Percentiles rank a stretch among this genome's conserved stretches.
Conservation (phyloP, 2,888 invertebrate genomes). For the Gortyna flavago region DNA sequence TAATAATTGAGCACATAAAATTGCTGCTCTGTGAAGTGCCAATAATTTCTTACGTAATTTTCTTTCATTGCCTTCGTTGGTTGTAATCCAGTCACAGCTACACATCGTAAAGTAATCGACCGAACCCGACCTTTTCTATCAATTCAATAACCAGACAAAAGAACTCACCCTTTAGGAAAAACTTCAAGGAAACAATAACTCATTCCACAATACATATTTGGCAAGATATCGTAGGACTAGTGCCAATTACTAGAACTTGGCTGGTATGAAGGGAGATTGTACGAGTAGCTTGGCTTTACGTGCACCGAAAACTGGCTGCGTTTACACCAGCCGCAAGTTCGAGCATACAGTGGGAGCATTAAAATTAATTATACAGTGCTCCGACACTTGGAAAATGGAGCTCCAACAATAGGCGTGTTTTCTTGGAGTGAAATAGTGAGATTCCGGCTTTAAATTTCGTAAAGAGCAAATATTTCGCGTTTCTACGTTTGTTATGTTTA, state of each 20-base stretch:
- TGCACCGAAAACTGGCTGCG: slow-evolving; percentile 27
- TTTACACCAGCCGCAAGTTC: slow-evolving; percentile 34
- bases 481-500: slow-evolving; percentile 13
- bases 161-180: slow-evolving; percentile 32
- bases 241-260: slow-evolving; percentile 60
- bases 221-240: slow-evolving; percentile 43
- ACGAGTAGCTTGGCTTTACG: slow-evolving; percentile 9
- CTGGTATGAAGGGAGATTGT: slow-evolving; percentile 23
- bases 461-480: slow-evolving; percentile 19
- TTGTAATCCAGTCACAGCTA: slow-evolving; percentile 8
- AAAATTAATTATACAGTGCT: slow-evolving; percentile 50
- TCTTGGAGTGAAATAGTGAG: slow-evolving; percentile 36
- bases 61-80: slow-evolving; percentile 11
- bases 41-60: slow-evolving; percentile 28
- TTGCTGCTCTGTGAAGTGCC: slow-evolving; percentile 23
- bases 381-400: slow-evolving; percentile 41
- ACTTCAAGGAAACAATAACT: slow-evolving; percentile 44
- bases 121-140: slow-evolving; percentile 22
- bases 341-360: slow-evolving; percentile 45
- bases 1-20: slow-evolving; percentile 49
- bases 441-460: slow-evolving; percentile 33
- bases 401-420: slow-evolving; percentile 35
- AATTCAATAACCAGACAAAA: slow-evolving; percentile 28
- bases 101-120: slow-evolving; percentile 30
- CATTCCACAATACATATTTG: slow-evolving; percentile 50